A percentile compares a stretch with the other conserved stretches of the same genome.
These are phyloP conservation scores for Hemicordylus capensis DNA, from an alignment of 2,113 vertebrate genomes.

Conservation along the genomic window DNA sequence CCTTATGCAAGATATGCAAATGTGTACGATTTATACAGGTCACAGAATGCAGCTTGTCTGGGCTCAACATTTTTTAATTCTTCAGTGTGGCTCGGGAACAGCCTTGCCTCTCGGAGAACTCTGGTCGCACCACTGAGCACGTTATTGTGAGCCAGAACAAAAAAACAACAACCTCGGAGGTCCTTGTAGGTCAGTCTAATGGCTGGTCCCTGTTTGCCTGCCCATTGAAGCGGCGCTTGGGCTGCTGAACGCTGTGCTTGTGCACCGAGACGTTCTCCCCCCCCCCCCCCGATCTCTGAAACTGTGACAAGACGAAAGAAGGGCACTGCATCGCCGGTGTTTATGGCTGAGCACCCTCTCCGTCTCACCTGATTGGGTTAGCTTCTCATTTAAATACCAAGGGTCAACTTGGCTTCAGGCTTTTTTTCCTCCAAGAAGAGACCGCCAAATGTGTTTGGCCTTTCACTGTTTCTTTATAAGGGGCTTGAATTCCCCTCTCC, in stretches of 20 bases:
- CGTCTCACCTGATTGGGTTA: background rate
- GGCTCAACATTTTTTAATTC: background rate
- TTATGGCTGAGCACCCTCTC: background rate
- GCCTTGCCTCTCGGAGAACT: background rate
- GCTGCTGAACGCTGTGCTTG: conserved; percentile 4
- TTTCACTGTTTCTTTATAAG: fast-evolving
- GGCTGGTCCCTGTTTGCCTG: background rate
- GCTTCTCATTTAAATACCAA: background rate
- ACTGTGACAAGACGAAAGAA: background rate
- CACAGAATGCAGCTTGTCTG: too few relatives aligned
- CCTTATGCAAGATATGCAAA: background rate
- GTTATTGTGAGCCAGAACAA: background rate
- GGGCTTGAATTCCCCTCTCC: background rate
- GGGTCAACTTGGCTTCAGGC: background rate
- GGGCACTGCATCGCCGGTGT: background rate
- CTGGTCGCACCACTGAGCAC: background rate
- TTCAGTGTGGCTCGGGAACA: background rate
- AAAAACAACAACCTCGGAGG: background rate
- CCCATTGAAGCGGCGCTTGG: background rate
- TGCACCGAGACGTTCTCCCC: background rate
- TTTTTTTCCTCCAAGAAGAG: background rate
- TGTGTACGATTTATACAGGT: background rate
- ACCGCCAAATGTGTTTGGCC: background rate
- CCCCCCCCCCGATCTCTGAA: background rate
- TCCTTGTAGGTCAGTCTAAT: conserved; percentile 16